Evolutionary conservation across 1,140 invertebrate species (phyloP), one percentile per base, ranked within the genome.

Genomic region (Elymnias hypermnestra): DNA sequence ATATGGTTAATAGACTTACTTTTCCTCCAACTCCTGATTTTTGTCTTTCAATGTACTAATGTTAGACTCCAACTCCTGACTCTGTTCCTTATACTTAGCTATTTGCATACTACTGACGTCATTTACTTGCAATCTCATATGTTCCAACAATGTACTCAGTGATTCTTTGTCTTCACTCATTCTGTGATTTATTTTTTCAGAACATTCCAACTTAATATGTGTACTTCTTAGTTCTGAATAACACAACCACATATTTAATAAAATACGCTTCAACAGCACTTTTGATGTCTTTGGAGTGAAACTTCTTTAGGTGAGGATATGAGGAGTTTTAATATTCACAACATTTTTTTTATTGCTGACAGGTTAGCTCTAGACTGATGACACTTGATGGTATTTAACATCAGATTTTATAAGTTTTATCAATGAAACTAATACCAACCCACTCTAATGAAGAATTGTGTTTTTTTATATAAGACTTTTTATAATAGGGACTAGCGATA

Each of bases 21-120:
- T 69, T 0, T 77, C 74, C 52, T 79, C 70, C 13, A 82, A 55
- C 7, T 72, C 68, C 14, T 29, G 47, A 39, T 74, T 81, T 36
- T 37, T 59, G 7, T 61, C 53, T 31, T 52, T 70, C 19, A 78
- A 43, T 8, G 58, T 8, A 36, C 25, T 41, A 7, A 66, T 22
- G 38, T 74, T 69, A 4, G 38, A 40, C 23, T 76, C 65, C 22
- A 73, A 37, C 2, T 53, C 44, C 33, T 57, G 50, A 21, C 54
- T 76, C 3, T 53, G 41, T 7, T 68, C 64, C 23, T 64, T 72
- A 31, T 66, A 62, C 36, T 63, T 66, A 0, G 28, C 37, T 8
- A 33, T 3, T 22, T 78, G 67, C 6, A 53, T 49, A 18, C 36
- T 57, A 1, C 41, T 67, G 1, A 63, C 35, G 22, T 75, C 66